These are phyloP conservation scores for Tetragonula carbonaria DNA, from an alignment of 2,888 invertebrate genomes.

Conservation along the genomic window DNA sequence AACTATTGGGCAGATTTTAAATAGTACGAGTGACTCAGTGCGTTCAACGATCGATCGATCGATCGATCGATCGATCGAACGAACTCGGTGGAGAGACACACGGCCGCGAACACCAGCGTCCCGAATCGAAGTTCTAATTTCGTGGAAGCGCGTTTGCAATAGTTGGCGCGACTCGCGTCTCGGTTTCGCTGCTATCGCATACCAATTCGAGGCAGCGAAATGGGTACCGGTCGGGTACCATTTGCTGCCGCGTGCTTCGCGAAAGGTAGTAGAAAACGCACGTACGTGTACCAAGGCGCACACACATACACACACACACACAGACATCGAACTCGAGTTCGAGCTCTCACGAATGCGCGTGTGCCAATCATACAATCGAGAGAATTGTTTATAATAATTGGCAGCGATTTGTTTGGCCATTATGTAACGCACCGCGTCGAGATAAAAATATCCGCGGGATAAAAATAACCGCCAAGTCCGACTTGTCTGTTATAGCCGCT, in stretches of 20 bases:
- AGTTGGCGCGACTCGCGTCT: constrained; percentile 56
- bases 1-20: neutral
- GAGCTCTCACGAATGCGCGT: neutral
- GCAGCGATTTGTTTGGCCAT: constrained; percentile 77
- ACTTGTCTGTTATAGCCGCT: constrained; percentile 67
- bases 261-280: constrained; percentile 14
- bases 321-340: neutral
- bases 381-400: constrained; percentile 81
- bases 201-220: constrained; percentile 64
- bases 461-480: constrained; percentile 67
- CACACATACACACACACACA: too few species aligned
- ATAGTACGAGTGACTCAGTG: constrained; percentile 1
- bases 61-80: constrained; percentile 19
- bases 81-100: neutral
- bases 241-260: constrained; percentile 18
- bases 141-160: constrained; percentile 63
- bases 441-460: constrained; percentile 77
- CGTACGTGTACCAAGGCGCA: too few species aligned
- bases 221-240: constrained; percentile 7
- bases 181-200: constrained; percentile 61
- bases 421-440: constrained; percentile 77
- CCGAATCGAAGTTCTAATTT: constrained; percentile 62
- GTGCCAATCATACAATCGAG: constrained; percentile 57
- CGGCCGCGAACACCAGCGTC: constrained; percentile 9
- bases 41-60: constrained; percentile 24